phyloP scores from a whole-genome alignment of 2,797 vertebrate genomes.

The Gambusia yucatana region DNA sequence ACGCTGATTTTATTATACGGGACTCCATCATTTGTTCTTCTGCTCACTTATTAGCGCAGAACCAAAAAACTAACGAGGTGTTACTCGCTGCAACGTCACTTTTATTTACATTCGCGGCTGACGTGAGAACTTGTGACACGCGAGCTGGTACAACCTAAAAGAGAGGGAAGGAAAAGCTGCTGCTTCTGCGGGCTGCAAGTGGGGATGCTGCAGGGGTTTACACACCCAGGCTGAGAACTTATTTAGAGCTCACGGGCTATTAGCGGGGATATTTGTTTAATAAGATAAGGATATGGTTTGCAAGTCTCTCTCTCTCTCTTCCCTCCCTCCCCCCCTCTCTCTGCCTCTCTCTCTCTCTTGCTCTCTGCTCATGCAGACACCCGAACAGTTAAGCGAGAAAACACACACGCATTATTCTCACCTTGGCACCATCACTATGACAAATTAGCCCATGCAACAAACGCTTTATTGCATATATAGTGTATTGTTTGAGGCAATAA shows the following conservation, averaged over 20 bases:
- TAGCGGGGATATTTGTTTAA: constrained; percentile 60
- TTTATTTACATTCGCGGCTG: constrained; percentile 88
- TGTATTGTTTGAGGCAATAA: constrained; percentile 28
- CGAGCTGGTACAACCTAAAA: constrained; percentile 26
- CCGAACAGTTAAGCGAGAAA: constrained; percentile 39
- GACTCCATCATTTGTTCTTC: constrained; percentile 89
- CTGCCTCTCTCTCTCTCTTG: constrained; percentile 3
- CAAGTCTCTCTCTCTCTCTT: constrained; percentile 2
- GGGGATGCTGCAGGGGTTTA: constrained; percentile 45
- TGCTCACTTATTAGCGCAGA: constrained; percentile 89
- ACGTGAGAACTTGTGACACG: constrained; percentile 73
- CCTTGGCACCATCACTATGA: constrained; percentile 59
- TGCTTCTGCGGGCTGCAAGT: constrained; percentile 6
- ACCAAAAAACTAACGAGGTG: constrained; percentile 91
- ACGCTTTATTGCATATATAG: constrained; percentile 53
- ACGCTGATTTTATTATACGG: constrained; percentile 80
- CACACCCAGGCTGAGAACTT: constrained; percentile 49
- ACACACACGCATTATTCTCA: constrained; percentile 61
- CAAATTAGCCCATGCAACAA: constrained; percentile 58
- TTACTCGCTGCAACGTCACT: constrained; percentile 88
- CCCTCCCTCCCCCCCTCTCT: constrained; percentile 1
- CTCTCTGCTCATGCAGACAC: constrained; percentile 7
- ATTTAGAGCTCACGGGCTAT: constrained; percentile 46
- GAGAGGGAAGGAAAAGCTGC: background rate
- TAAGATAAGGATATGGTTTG: constrained; percentile 54